phyloP scores from a whole-genome alignment of 2,797 vertebrate species.

The Sternarchorhynchus goeldii region DNA sequence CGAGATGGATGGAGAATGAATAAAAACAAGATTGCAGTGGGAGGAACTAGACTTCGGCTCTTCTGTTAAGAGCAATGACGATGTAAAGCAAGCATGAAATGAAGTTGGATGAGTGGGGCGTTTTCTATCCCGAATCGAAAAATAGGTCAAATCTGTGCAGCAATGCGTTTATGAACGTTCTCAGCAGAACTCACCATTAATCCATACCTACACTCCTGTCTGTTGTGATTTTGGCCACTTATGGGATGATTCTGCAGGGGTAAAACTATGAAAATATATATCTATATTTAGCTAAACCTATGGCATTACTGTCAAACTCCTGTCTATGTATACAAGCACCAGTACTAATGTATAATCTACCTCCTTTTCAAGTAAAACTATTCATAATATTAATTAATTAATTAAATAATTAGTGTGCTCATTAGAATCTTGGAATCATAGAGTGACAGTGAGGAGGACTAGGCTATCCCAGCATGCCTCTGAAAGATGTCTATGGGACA shows the following conservation, averaged over 20 bases:
- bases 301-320: no score
- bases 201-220: constrained; percentile 28
- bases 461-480: constrained; percentile 51
- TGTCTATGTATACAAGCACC: no score
- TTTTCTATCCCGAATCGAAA: constrained; percentile 29
- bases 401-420: no score
- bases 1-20: constrained; percentile 52
- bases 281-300: no score
- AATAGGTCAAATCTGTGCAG: constrained; percentile 45
- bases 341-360: no score
- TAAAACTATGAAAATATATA: no score
- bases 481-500: constrained; percentile 56
- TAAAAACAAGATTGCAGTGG: constrained; percentile 52
- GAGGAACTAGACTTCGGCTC: constrained; percentile 35
- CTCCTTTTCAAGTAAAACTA: no score
- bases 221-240: not conserved
- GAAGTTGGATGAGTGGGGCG: constrained; percentile 24
- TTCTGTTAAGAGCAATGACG: constrained; percentile 27
- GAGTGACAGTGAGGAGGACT: constrained; percentile 33
- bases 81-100: constrained; percentile 54
- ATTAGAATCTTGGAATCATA: constrained; percentile 2
- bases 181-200: constrained; percentile 37
- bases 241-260: no score
- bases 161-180: constrained; percentile 36
- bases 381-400: no score